Evolutionary conservation across 2,888 invertebrate genomes (phyloP).

Genomic region (Gerris lacustris): DNA sequence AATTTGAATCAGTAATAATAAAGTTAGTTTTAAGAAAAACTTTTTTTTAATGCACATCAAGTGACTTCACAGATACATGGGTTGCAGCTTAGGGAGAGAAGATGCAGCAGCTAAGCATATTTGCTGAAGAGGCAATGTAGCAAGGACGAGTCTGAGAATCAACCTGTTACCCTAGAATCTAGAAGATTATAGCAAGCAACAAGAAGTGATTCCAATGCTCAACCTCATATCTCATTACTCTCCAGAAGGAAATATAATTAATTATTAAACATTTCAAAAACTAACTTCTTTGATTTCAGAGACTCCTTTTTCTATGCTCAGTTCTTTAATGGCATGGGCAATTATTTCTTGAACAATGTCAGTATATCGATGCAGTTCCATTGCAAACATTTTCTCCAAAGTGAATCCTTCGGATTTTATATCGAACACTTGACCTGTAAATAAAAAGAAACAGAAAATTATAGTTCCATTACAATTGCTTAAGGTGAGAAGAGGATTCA

Average conservation of each 20-base stretch:
- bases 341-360: constrained; percentile 78
- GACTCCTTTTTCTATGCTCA: constrained; percentile 80
- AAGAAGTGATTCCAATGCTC: too few relatives aligned
- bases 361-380: constrained; percentile 81
- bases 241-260: not conserved
- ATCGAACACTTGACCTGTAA: constrained; percentile 58
- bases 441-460: constrained; percentile 32
- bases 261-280: not conserved
- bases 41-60: too few relatives aligned
- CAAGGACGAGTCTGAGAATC: too few relatives aligned
- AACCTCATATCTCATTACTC: too few relatives aligned
- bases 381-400: constrained; percentile 79
- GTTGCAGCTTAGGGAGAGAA: too few relatives aligned
- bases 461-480: not conserved
- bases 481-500: not conserved
- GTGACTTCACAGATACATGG: too few relatives aligned
- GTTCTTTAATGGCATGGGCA: constrained; percentile 76
- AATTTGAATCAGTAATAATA: too few relatives aligned
- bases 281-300: constrained; percentile 51
- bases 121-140: too few relatives aligned
- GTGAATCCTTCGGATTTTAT: constrained; percentile 83
- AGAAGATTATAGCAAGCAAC: too few relatives aligned
- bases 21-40: too few relatives aligned
- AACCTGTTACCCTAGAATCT: too few relatives aligned
- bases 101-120: too few relatives aligned